Evolutionary conservation across 2,113 vertebrate genomes (phyloP), one percentile per base, ranked within the genome.

Genomic region (Lampris megalopsis): DNA sequence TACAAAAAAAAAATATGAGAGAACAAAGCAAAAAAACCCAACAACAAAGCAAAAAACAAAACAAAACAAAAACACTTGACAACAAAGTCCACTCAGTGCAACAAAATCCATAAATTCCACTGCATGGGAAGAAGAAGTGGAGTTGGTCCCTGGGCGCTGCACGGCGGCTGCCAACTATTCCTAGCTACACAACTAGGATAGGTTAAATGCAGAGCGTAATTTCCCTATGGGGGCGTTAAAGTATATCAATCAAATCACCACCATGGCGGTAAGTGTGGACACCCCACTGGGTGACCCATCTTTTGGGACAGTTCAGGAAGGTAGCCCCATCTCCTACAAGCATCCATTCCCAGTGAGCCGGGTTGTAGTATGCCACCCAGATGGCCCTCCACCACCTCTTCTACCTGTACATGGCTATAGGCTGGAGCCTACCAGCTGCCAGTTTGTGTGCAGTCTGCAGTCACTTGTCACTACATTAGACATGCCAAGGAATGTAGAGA

Each of bases 301-400:
- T 49, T 49, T 45, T 36, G 63, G 63, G 36, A 47, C 5, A 35
- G 62, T 64, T 4, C 62, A 64, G 43, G 62, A 64, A 45, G 61
- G 70, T 24, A 66, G 72, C 49, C 35, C 52, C 65, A 52, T 58
- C n/a, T 65, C 62, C 36, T 74, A 66, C 53, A 62, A 74, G 66
- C 53, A 41, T 3, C 63, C 73, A 48, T 9, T 59, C 35, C 3
- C 73, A 67, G 11, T n/a, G 1, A 74, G 40, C 10, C 40, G 52
- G 9, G n/a, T 13, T 9, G 35, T 65, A 11, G 3, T 38, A 11
- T n/a, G 5, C 45, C 53, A 75, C n/a, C 13, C 6, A 11, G 54
- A 75, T 43, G 36, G 43, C 11, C 73, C 73, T 49, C 54, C 63
- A 9, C 43, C 9, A 58, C 73, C 73, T 41, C 45, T 45, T 24